Evolutionary conservation across 2,888 invertebrate species (phyloP), one percentile per base, ranked within the genome.

Genomic region (Drosophila mercatorum): DNA sequence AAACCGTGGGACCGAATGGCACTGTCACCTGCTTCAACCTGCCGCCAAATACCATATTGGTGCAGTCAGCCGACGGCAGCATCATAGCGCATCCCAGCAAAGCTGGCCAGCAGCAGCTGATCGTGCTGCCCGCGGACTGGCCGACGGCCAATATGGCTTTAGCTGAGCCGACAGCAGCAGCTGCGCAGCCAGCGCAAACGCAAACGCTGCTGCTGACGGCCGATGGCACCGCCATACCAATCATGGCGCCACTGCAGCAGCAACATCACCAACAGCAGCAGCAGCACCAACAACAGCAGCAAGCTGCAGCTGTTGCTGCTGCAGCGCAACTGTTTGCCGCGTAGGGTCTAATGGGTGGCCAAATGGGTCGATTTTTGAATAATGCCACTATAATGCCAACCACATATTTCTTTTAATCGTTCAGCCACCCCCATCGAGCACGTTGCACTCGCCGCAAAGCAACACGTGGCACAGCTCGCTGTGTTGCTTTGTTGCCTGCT

Each of bases 291-390:
- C 85, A 86, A 57, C 88, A 88, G 56, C 90, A 89, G 69, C 86
- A 87, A 67, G 73, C 75, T 56, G 88, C 89, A 40, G 90, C 90
- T 74, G 77, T 77, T 63, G 90, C 89, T 67, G 89, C 90, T 62
- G 88, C 90, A 46, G 89, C 91, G 44, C 92, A 91, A 69, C 79
- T 84, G 31, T 84, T 84, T 76, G 84, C 84, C 63, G 90, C 91
- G 91, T 91, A 91, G 91, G 92, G 91, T 83, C 85, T 91, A 84
- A 90, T 86, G 77, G 86, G 91, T 90, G 91, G 92, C 92, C 92
- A 91, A 90, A 83, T 91, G 83, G 92, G 91, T 81, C 90, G 92
- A 91, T 91, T 91, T 89, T 88, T 91, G 76, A 91, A 89, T 62
- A 91, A 90, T 83, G 89, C 91, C 78, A 91, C 91, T 22, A 90